Evolutionary conservation across 2,797 vertebrate genomes (phyloP).

Genomic region (Centropyge bicolor): DNA sequence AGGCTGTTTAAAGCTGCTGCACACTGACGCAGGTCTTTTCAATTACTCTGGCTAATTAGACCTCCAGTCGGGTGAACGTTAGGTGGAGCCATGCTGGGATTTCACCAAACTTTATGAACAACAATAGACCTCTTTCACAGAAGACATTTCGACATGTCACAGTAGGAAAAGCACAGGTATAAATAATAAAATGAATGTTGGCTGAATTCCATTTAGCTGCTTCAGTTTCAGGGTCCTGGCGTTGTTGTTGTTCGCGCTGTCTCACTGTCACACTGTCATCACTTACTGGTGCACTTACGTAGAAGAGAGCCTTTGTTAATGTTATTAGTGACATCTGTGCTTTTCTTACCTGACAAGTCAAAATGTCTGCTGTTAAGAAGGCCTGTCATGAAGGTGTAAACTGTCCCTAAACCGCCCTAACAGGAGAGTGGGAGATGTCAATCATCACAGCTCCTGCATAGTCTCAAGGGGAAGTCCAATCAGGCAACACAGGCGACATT

Average conservation of each 20-base stretch:
- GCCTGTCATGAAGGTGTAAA: background rate
- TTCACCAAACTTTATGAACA: background rate
- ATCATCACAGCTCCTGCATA: background rate
- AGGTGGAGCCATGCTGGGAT: background rate
- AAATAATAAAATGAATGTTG: too few relatives aligned
- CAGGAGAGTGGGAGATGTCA: background rate
- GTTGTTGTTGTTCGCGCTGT: too few relatives aligned
- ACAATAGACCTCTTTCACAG: background rate
- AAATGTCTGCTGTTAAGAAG: too few relatives aligned
- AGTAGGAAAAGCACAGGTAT: too few relatives aligned
- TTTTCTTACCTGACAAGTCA: too few relatives aligned
- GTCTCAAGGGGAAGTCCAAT: background rate
- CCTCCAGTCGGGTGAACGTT: background rate
- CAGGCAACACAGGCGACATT: background rate
- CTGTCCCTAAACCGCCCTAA: background rate
- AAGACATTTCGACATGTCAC: too few relatives aligned
- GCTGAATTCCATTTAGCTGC: too few relatives aligned
- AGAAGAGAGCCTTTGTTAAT: too few relatives aligned
- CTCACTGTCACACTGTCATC: too few relatives aligned
- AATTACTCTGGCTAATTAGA: conserved; percentile 6
- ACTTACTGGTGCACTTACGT: too few relatives aligned
- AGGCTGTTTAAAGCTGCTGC: background rate
- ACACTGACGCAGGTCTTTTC: conserved; percentile 1
- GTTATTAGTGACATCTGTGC: too few relatives aligned
- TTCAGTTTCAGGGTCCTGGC: too few relatives aligned